Evolutionary conservation across 2,797 vertebrate species (phyloP).

Genomic region (Amblyraja radiata): DNA sequence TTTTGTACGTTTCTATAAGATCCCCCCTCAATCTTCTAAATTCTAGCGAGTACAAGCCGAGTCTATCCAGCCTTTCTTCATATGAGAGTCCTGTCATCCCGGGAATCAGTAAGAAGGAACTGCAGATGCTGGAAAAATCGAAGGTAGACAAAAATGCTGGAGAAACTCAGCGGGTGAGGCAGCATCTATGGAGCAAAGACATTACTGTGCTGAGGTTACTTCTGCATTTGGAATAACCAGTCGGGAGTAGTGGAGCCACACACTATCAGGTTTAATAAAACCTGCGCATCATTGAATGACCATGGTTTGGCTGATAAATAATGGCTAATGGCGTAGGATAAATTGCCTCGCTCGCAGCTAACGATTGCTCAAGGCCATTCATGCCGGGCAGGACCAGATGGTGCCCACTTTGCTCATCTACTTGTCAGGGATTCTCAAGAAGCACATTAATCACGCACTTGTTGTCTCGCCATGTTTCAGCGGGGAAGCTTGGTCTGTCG

Average conservation of each 20-base stretch:
- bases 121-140: too few relatives aligned
- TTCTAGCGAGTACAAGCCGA: too few relatives aligned
- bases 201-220: too few relatives aligned
- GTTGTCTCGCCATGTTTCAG: conserved; percentile 7
- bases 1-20: too few relatives aligned
- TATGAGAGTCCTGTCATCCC: too few relatives aligned
- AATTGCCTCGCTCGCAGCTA: conserved; percentile 14
- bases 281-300: not conserved
- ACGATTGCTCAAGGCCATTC: conserved; percentile 21
- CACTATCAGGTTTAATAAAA: conserved; percentile 8
- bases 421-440: conserved; percentile 14
- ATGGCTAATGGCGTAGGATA: conserved; percentile 22
- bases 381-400: conserved; percentile 22
- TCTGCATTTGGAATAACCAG: too few relatives aligned
- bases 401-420: not conserved
- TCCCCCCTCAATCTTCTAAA: too few relatives aligned
- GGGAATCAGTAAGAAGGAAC: too few relatives aligned
- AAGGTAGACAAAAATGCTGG: too few relatives aligned
- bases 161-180: too few relatives aligned
- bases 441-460: not conserved
- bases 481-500: not conserved
- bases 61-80: too few relatives aligned
- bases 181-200: too few relatives aligned
- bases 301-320: conserved; percentile 25
- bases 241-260: not conserved